phyloP scores from a whole-genome alignment of 2,888 invertebrate species.

The Poecilobothrus nobilitatus region DNA sequence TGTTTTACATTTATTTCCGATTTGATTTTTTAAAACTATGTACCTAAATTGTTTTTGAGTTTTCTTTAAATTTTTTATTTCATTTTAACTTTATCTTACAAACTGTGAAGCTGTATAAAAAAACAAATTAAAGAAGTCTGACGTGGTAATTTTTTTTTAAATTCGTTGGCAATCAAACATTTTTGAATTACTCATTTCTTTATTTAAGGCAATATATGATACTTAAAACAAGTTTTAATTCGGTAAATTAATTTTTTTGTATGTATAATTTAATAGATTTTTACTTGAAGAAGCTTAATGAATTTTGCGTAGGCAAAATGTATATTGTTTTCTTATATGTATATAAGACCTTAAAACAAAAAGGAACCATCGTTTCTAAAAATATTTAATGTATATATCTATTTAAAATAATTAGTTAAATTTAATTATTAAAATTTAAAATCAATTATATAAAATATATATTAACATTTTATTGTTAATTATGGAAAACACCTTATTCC shows the following conservation, averaged over 20 bases:
- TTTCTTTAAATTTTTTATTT: background rate
- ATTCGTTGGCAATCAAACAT: background rate
- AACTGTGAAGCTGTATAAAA: background rate
- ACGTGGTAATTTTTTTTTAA: background rate
- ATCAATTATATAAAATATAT: too few species aligned
- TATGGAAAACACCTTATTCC: too few species aligned
- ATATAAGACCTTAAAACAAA: too few species aligned
- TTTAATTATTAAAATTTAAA: too few species aligned
- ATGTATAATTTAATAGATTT: background rate
- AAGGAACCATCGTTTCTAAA: too few species aligned
- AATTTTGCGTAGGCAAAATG: background rate
- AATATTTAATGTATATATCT: too few species aligned
- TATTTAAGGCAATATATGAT: background rate
- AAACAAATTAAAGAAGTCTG: background rate
- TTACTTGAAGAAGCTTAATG: background rate
- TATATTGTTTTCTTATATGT: background rate
- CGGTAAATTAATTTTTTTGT: background rate
- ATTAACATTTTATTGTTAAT: too few species aligned
- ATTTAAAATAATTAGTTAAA: too few species aligned
- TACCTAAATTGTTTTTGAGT: background rate
- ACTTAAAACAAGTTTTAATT: background rate
- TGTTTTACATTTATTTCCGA: background rate
- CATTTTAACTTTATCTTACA: background rate
- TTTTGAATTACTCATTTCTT: background rate
- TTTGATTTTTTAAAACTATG: background rate